These are phyloP conservation scores for Tipula unca DNA, from an alignment of 2,888 invertebrate genomes.

Conservation along the genomic window DNA sequence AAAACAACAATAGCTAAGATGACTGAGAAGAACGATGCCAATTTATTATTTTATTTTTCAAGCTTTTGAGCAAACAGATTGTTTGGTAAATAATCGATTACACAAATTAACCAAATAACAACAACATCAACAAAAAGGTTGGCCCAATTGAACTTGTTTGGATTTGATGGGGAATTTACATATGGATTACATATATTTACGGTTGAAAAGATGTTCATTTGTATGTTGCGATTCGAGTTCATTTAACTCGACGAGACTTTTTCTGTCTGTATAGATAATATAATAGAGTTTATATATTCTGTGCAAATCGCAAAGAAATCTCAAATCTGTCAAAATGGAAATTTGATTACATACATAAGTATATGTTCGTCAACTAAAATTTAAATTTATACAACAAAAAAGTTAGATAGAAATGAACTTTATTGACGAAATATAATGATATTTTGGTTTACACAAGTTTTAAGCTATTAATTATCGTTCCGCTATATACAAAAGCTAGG, in stretches of 20 bases:
- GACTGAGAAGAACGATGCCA: not conserved
- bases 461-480: not conserved
- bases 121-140: not conserved
- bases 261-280: not conserved
- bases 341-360: not conserved
- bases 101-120: not conserved
- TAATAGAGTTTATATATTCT: not conserved
- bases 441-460: not conserved
- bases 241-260: not conserved
- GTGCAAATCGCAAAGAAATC: not conserved
- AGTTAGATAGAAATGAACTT: not conserved
- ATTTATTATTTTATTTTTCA: not conserved
- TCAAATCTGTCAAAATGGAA: not conserved
- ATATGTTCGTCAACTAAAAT: not conserved
- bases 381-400: not conserved
- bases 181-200: not conserved
- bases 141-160: not conserved
- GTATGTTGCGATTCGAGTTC: not conserved
- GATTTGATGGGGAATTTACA: not conserved
- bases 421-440: not conserved
- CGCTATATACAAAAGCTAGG: not conserved
- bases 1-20: not conserved
- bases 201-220: not conserved
- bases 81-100: constrained; percentile 8
- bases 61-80: not conserved